phyloP scores from a whole-genome alignment of 2,797 vertebrate species.

The Acanthurus lineatus region DNA sequence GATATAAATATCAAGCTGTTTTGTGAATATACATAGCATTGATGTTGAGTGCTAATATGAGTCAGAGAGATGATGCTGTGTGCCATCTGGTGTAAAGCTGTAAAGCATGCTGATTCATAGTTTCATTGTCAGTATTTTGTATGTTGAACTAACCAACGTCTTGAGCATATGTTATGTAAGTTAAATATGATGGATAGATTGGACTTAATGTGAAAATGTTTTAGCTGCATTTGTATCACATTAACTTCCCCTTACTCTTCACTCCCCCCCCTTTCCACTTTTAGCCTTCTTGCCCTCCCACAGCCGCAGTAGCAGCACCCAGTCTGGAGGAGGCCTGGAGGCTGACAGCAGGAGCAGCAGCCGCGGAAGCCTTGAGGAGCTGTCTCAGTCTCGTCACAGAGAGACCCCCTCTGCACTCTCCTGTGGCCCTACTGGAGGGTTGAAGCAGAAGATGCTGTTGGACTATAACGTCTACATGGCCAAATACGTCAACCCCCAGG shows the following conservation, averaged over 20 bases:
- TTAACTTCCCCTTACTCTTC: neutral
- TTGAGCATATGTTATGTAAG: constrained; percentile 39
- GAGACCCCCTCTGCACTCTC: constrained; percentile 75
- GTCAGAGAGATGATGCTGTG: constrained; percentile 29
- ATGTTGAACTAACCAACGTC: constrained; percentile 26
- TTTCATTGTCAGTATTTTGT: constrained; percentile 27
- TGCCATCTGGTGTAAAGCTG: constrained; percentile 37
- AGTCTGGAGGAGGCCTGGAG: constrained; percentile 74
- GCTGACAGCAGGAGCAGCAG: constrained; percentile 93
- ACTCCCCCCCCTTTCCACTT: neutral
- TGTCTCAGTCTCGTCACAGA: constrained; percentile 87
- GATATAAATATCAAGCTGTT: constrained; percentile 43
- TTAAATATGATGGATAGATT: constrained; percentile 34
- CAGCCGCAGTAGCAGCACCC: constrained; percentile 90
- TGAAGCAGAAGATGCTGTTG: constrained; percentile 91
- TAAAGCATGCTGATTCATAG: constrained; percentile 42
- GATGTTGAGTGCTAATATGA: constrained; percentile 34
- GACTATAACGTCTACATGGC: constrained; percentile 97
- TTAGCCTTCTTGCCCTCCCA: constrained; percentile 88
- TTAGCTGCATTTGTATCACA: constrained; percentile 26
- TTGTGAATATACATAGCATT: constrained; percentile 29
- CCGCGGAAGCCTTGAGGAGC: constrained; percentile 92
- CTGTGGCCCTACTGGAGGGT: constrained; percentile 66
- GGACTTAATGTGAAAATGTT: constrained; percentile 30
- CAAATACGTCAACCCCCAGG: constrained; percentile 89